Conservation (phyloP, 2,888 invertebrate species). For the Synanthedon vespiformis region DNA sequence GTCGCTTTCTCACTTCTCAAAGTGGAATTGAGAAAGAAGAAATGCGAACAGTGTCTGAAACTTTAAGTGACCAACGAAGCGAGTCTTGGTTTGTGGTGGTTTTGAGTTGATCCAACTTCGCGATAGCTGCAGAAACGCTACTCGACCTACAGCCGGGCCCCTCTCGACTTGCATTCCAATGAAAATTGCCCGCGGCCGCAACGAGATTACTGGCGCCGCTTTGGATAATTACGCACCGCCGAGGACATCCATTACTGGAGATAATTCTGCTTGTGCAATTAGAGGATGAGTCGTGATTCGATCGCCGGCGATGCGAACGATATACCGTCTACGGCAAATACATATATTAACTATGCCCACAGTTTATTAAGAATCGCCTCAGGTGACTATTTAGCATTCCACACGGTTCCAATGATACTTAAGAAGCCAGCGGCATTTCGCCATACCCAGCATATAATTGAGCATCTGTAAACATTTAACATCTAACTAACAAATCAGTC, state of each 20-base stretch:
- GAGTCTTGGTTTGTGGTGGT: conserved; percentile 2
- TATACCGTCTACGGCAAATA: conserved; percentile 26
- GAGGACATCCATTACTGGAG: conserved; percentile 60
- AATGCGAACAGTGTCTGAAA: not conserved
- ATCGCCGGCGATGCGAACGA: conserved; percentile 27
- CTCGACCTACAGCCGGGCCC: conserved; percentile 13
- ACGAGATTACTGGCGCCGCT: conserved; percentile 43
- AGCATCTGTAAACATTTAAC: not conserved
- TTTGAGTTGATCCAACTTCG: conserved; percentile 9
- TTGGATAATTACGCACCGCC: conserved; percentile 46
- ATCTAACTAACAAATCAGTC: not conserved
- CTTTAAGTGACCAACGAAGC: not conserved
- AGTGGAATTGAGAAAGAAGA: conserved; percentile 11
- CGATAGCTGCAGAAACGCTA: conserved; percentile 50
- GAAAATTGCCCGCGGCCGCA: conserved; percentile 44
- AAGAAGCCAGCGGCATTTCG: conserved; percentile 21
- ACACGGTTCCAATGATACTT: conserved; percentile 19
- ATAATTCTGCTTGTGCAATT: conserved; percentile 55
- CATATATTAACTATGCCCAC: conserved; percentile 32
- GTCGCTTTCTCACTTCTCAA: conserved; percentile 14
- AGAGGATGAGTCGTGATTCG: conserved; percentile 47
- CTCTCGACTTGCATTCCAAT: conserved; percentile 41
- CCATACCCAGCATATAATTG: conserved; percentile 3
- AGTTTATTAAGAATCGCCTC: conserved; percentile 29
- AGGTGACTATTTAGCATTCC: conserved; percentile 34